Evolutionary conservation across 2,113 vertebrate genomes (phyloP).

Genomic region (Apaloderma vittatum): DNA sequence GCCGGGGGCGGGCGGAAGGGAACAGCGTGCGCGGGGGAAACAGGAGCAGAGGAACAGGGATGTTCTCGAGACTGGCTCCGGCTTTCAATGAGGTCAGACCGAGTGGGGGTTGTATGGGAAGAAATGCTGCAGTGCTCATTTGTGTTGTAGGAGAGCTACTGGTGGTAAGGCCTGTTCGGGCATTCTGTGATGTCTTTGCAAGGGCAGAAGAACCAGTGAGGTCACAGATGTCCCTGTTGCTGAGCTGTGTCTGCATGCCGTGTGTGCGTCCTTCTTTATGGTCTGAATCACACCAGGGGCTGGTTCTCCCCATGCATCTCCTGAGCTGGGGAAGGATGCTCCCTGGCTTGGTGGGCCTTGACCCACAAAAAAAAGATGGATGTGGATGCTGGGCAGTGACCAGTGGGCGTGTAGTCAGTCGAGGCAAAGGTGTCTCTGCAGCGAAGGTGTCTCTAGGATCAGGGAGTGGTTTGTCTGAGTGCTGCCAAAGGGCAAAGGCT

Average conservation of each 20-base stretch:
- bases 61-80: not conserved
- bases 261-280: accelerated
- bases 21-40: accelerated
- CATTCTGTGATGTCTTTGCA: accelerated
- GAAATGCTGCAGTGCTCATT: not conserved
- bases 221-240: not conserved
- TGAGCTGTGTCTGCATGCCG: not conserved
- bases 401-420: not conserved
- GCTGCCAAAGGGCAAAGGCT: not conserved
- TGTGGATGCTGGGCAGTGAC: not conserved
- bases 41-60: not conserved
- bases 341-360: not conserved
- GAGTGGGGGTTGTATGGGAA: not conserved
- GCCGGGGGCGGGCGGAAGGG: not conserved
- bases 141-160: not conserved
- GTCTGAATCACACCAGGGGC: accelerated
- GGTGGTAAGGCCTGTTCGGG: accelerated
- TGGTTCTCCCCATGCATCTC: not conserved
- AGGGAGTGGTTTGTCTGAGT: not conserved
- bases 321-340: not conserved
- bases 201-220: not conserved
- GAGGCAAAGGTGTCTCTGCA: accelerated
- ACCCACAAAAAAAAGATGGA: accelerated
- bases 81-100: not conserved
- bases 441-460: not conserved